These are phyloP conservation scores for Grammomys dolichurus DNA, from an alignment of 2,113 vertebrate species.

Conservation along the genomic window DNA sequence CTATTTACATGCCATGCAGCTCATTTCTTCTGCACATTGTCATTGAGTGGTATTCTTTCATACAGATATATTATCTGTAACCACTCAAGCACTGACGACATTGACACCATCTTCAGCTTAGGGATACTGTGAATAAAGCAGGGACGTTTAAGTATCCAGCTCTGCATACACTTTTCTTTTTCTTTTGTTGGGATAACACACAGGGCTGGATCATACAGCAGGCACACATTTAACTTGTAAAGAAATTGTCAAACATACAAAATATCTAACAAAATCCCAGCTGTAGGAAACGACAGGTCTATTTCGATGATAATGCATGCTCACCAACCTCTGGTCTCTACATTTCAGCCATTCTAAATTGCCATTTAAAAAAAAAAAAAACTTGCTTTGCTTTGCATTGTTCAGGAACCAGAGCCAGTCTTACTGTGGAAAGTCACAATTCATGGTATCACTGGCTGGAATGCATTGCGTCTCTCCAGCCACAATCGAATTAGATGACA, in stretches of 20 bases:
- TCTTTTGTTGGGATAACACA: constrained; percentile 9
- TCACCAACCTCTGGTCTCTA: not conserved
- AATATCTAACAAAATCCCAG: not conserved
- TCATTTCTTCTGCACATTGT: not conserved
- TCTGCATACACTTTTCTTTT: not conserved
- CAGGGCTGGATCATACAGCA: not conserved
- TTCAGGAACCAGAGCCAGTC: not conserved
- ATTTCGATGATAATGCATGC: not conserved
- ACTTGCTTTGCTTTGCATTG: not conserved
- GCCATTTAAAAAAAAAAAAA: not conserved
- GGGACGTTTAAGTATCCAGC: not conserved
- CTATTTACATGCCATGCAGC: not conserved
- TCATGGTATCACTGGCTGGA: not conserved
- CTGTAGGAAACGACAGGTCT: not conserved
- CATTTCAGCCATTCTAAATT: constrained; percentile 14
- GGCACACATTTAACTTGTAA: not conserved
- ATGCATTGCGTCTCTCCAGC: not conserved
- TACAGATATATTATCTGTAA: not conserved
- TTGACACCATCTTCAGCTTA: not conserved
- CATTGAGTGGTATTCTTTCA: not conserved
- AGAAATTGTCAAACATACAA: not conserved
- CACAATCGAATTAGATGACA: not conserved
- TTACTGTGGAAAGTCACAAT: not conserved
- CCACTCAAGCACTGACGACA: not conserved
- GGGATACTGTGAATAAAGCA: not conserved